Evolutionary conservation across 2,797 vertebrate species (phyloP).

Genomic region (Poecilia wingei): DNA sequence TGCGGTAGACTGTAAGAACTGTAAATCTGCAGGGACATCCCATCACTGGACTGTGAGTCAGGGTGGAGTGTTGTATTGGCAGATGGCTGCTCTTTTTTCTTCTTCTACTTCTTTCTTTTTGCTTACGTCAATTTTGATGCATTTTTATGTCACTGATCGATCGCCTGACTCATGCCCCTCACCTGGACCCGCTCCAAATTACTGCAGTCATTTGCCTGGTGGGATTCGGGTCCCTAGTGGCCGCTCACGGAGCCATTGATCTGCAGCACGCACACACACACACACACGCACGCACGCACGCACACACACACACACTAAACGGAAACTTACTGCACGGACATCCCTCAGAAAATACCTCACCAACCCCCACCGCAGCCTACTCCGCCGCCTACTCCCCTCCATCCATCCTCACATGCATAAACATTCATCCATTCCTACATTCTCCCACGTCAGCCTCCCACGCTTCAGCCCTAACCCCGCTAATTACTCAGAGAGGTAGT

Average conservation of each 20-base stretch:
- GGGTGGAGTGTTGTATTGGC: constrained; percentile 26
- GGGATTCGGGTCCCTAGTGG: constrained; percentile 50
- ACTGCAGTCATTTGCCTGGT: constrained; percentile 54
- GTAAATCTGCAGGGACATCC: constrained; percentile 22
- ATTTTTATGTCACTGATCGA: constrained; percentile 48
- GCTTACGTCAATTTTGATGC: constrained; percentile 11
- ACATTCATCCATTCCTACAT: constrained; percentile 32
- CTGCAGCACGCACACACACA: constrained; percentile 27
- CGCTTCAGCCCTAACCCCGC: constrained; percentile 40
- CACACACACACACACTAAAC: background rate
- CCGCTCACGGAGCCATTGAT: constrained; percentile 65
- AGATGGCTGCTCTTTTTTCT: constrained; percentile 2
- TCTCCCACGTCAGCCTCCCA: constrained; percentile 56
- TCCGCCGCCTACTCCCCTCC: constrained; percentile 23
- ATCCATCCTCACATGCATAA: constrained; percentile 31
- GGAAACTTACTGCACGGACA: constrained; percentile 26
- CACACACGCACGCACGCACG: constrained; percentile 7
- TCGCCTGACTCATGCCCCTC: constrained; percentile 48
- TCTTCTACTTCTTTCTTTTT: background rate
- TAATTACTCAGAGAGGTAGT: constrained; percentile 66
- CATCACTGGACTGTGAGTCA: constrained; percentile 20
- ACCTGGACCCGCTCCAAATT: constrained; percentile 46
- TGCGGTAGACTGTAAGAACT: constrained; percentile 9
- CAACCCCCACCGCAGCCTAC: constrained; percentile 1
- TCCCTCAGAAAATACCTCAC: constrained; percentile 35